These are phyloP conservation scores for Pocillopora meandrina DNA, from an alignment of 92 coral and sea anemone species.

Conservation along the genomic window DNA sequence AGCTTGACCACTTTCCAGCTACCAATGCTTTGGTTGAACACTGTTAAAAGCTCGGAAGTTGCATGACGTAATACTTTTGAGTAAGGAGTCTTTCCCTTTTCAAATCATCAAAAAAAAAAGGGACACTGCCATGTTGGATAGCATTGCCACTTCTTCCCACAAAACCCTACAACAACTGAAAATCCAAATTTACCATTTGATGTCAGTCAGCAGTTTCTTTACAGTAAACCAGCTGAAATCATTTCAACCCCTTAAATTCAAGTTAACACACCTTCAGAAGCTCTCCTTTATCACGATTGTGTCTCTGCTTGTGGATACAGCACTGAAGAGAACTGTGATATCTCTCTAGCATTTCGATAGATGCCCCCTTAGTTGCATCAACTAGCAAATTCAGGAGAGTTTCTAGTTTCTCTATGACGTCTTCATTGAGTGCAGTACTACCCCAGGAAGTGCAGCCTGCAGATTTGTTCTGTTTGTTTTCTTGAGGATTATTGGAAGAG, in stretches of 20 bases:
- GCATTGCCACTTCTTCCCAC: too few species aligned
- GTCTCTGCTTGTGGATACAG: constrained; percentile 78
- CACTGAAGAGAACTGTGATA: constrained; percentile 75
- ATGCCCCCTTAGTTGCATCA: constrained; percentile 63
- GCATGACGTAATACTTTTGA: too few species aligned
- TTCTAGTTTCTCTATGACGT: constrained; percentile 51
- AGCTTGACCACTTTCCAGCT: too few species aligned
- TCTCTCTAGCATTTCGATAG: constrained; percentile 83
- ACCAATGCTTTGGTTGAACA: too few species aligned
- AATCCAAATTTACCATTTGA: too few species aligned
- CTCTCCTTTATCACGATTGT: constrained; percentile 61
- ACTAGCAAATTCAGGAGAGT: constrained; percentile 64
- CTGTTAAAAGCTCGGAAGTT: too few species aligned
- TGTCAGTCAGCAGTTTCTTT: too few species aligned
- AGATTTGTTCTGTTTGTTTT: constrained; percentile 6
- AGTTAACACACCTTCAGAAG: constrained; percentile 70
- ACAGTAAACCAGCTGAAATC: background rate
- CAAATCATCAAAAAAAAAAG: too few species aligned
- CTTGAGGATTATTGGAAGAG: background rate
- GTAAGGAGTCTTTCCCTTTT: too few species aligned
- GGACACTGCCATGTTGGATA: too few species aligned
- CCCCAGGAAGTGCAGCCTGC: constrained; percentile 10
- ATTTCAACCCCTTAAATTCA: too few species aligned
- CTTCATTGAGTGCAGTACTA: constrained; percentile 28
- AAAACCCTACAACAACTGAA: too few species aligned